Base-by-base conservation (phyloP, 2,888 invertebrate species). In the Camponotus fellah region DNA sequence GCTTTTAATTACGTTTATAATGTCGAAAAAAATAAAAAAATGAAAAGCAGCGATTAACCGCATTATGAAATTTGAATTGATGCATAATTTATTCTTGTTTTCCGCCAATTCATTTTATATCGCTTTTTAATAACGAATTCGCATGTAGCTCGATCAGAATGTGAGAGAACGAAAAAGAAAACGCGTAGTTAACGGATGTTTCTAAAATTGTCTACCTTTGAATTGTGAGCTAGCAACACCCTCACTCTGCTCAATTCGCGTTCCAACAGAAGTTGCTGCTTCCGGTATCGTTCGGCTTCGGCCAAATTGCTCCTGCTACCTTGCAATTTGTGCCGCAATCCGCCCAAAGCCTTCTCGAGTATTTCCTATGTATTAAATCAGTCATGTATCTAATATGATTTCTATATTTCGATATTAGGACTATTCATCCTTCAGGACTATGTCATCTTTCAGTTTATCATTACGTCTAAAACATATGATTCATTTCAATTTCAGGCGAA, bases 221-320 rank as follows among this genome's bases (percentile, higher is more conserved):
- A 98, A 96, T 98, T 98, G 95, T 98, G 97, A 88, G 98, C 98
- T 92, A 99, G 95, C 95, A 98, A 96, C 86, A 97, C 97, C 95
- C 98, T 97, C 82, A 98, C 98, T 84, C 98, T 96, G 88, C 97
- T 97, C 87, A 99, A 95, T 94, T 99, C 98, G 84, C 97, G 96
- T 94, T 97, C 97, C 83, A 97, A 94, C 75, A 97, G 95, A 68
- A 96, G 95, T 93, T 97, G 97, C 92, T 97, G 97, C 90, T 97
- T 96, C 89, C 96, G 95, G 88, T 97, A 96, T 76, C 96, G 96
- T 92, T 97, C 97, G 81, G 97, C 95, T 87, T 96, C 97, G 84
- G 96, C 95, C 32, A 97, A 96, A 93, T 95, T 96, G 87, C 95
- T 95, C 82, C 96, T 95, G 85, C 96, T 96, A 89, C 96, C 97